Conservation (phyloP, 2,888 invertebrate genomes). For the Hydraecia micacea region DNA sequence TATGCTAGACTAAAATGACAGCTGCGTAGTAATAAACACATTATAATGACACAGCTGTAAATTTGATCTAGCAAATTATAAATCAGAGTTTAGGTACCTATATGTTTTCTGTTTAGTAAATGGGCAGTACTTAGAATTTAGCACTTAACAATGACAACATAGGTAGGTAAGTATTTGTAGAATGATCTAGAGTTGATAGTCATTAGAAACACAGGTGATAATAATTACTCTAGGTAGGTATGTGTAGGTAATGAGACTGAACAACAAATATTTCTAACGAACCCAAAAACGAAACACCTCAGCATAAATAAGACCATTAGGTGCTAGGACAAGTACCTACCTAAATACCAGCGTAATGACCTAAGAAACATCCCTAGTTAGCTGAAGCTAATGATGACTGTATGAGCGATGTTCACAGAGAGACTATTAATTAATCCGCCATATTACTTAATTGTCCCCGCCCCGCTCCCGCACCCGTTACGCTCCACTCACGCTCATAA, state of each 20-base stretch:
- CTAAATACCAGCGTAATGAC: constrained; percentile 16
- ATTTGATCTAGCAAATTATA: neutral
- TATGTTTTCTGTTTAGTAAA: neutral
- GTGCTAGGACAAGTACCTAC: neutral
- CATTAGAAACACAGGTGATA: neutral
- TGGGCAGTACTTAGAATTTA: neutral
- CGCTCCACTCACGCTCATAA: constrained; percentile 71
- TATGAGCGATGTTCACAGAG: constrained; percentile 64
- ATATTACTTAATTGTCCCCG: constrained; percentile 83
- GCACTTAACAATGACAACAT: neutral
- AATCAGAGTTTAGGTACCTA: neutral
- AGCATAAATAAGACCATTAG: neutral
- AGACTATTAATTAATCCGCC: constrained; percentile 81
- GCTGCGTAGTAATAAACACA: neutral
- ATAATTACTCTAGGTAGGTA: neutral
- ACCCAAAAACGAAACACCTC: neutral
- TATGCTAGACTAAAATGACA: neutral
- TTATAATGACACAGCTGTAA: neutral
- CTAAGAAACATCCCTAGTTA: constrained; percentile 30
- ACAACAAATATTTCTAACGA: constrained; percentile 8
- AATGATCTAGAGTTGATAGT: neutral
- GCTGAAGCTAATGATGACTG: constrained; percentile 62
- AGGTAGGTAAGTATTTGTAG: neutral
- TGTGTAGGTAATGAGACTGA: constrained; percentile 12
- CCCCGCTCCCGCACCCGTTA: constrained; percentile 65